phyloP scores from a whole-genome alignment of 1,140 invertebrate species.

The Halyomorpha halys region DNA sequence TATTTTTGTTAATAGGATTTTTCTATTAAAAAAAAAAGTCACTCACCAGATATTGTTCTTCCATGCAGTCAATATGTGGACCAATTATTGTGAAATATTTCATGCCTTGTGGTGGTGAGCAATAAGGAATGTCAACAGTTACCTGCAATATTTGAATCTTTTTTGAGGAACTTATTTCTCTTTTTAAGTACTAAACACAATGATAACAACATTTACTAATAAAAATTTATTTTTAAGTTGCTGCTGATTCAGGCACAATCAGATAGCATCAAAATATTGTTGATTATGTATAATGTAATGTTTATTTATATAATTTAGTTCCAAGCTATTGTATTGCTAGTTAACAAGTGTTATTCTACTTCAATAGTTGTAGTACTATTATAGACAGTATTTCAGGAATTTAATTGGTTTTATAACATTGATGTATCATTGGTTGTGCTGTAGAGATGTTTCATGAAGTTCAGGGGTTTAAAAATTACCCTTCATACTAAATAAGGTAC shows the following conservation, averaged over 20 bases:
- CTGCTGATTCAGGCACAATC: background rate
- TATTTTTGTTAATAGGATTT: background rate
- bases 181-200: too few species aligned
- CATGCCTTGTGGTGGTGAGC: conserved; percentile 72
- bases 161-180: too few species aligned
- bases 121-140: conserved; percentile 71
- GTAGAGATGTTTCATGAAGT: background rate
- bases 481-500: too few species aligned
- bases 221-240: background rate
- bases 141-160: conserved; percentile 34
- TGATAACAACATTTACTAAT: too few species aligned
- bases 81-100: conserved; percentile 79
- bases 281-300: background rate
- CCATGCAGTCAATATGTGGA: conserved; percentile 78
- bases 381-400: background rate
- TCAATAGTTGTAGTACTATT: background rate
- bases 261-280: background rate
- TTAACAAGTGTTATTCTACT: too few species aligned
- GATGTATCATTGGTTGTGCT: background rate
- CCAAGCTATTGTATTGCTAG: too few species aligned
- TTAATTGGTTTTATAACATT: background rate
- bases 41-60: conserved; percentile 69
- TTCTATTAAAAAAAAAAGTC: background rate
- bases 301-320: too few species aligned
- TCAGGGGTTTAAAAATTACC: too few species aligned